Percentiles rank a stretch among this genome's conserved stretches.
Evolutionary conservation across 1,140 invertebrate genomes (phyloP).

Genomic region (Cheumatopsyche charites): DNA sequence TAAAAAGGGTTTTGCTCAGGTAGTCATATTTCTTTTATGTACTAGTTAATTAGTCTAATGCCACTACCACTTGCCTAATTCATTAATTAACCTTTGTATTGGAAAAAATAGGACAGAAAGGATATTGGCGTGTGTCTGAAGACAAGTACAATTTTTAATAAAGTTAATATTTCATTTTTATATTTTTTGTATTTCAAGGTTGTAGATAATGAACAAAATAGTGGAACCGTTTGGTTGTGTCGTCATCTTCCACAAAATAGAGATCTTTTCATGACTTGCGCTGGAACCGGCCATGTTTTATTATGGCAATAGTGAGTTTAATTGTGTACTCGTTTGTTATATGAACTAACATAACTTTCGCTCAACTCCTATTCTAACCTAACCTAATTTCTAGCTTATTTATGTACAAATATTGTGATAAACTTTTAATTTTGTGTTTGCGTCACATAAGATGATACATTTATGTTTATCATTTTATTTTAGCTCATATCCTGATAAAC

Average conservation of each 20-base stretch:
- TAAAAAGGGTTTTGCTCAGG: constrained; percentile 83
- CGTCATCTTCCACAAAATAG: constrained; percentile 92
- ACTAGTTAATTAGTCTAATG: not conserved
- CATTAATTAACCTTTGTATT: not conserved
- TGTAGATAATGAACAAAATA: constrained; percentile 54
- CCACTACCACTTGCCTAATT: not conserved
- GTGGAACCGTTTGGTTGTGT: constrained; percentile 76
- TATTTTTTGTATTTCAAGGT: constrained; percentile 50
- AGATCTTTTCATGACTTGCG: constrained; percentile 91
- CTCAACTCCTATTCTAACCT: too few relatives aligned
- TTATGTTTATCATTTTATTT: too few relatives aligned
- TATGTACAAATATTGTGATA: too few relatives aligned
- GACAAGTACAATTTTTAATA: not conserved
- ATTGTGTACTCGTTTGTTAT: too few relatives aligned
- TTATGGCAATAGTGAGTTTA: constrained; percentile 94
- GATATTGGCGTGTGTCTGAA: not conserved
- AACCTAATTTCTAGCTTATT: too few relatives aligned
- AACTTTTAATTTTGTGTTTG: too few relatives aligned
- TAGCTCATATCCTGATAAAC: constrained; percentile 84
- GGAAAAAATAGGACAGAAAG: too few relatives aligned
- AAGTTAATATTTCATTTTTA: not conserved
- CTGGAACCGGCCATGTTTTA: constrained; percentile 84
- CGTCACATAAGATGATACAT: too few relatives aligned
- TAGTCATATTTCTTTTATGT: constrained; percentile 38
- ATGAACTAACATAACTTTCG: not conserved